phyloP scores from a whole-genome alignment of 2,888 invertebrate genomes.

The Brachynemurus nebulosus region DNA sequence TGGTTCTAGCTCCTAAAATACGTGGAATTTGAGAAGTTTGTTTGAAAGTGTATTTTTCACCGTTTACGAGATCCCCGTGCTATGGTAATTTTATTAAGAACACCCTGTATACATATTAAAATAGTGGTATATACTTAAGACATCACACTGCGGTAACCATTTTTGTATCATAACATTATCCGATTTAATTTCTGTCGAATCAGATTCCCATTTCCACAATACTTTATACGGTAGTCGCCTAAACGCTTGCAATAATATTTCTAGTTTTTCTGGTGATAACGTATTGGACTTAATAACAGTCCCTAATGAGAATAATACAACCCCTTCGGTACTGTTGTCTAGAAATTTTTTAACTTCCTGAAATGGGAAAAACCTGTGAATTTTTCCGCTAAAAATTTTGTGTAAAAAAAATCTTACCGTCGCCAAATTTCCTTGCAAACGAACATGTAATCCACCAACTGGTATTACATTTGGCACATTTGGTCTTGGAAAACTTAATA shows the following conservation, averaged over 20 bases:
- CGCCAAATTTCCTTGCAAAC: conserved; percentile 22
- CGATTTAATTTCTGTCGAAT: conserved; percentile 23
- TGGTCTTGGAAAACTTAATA: conserved; percentile 23
- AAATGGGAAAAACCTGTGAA: neutral
- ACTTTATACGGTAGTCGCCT: conserved; percentile 25
- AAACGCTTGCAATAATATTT: conserved; percentile 24
- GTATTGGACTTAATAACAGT: conserved; percentile 22
- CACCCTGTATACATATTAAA: too few species aligned
- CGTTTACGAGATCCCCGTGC: too few species aligned
- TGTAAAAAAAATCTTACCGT: conserved; percentile 17
- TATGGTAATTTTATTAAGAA: too few species aligned
- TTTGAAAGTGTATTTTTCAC: too few species aligned
- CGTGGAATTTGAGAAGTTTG: too few species aligned
- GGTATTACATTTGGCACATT: conserved; percentile 28
- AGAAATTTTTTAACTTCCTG: conserved; percentile 22
- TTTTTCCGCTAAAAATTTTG: neutral
- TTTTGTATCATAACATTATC: conserved; percentile 25
- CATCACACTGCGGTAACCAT: conserved; percentile 29
- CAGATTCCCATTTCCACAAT: conserved; percentile 27
- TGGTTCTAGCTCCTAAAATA: too few species aligned
- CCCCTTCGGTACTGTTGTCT: conserved; percentile 23
- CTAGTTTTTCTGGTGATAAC: conserved; percentile 18
- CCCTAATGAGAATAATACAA: conserved; percentile 28
- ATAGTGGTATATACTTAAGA: conserved; percentile 26
- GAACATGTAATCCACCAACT: conserved; percentile 27